phyloP scores from a whole-genome alignment of 2,797 vertebrate genomes.

The Pseudomugil tenellus region DNA sequence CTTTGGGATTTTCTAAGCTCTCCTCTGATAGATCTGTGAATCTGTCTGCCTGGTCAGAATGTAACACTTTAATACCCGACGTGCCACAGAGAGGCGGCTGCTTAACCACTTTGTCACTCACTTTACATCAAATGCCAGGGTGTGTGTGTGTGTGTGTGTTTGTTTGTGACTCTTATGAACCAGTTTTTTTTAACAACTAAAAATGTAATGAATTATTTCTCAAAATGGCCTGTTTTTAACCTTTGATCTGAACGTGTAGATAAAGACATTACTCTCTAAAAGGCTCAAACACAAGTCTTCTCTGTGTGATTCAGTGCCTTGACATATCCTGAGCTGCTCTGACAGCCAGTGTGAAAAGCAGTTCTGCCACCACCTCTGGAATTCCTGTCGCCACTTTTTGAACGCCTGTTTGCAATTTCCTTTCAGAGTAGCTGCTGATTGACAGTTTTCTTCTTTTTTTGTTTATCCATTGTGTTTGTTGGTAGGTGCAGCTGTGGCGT shows the following conservation, averaged over 20 bases:
- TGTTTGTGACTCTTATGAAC: conserved; percentile 1
- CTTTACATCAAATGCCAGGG: conserved; percentile 12
- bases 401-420: conserved; percentile 16
- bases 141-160: conserved; percentile 15
- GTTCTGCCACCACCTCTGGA: conserved; percentile 38
- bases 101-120: conserved; percentile 69
- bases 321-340: conserved; percentile 24
- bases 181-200: not conserved
- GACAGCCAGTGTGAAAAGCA: conserved; percentile 36
- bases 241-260: conserved; percentile 1
- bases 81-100: conserved; percentile 51
- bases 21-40: conserved; percentile 67
- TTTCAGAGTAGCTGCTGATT: conserved; percentile 46
- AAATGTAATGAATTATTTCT: not conserved
- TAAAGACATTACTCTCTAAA: not conserved
- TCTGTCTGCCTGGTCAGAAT: conserved; percentile 55
- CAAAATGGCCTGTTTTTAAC: not conserved
- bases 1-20: conserved; percentile 55
- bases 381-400: conserved; percentile 38
- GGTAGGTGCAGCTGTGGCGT: conserved; percentile 89
- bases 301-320: conserved; percentile 32
- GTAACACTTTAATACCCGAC: conserved; percentile 61
- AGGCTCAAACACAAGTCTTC: conserved; percentile 4
- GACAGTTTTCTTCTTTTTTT: conserved; percentile 35
- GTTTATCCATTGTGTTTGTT: conserved; percentile 38